These are phyloP conservation scores for Scortum barcoo DNA, from an alignment of 2,113 vertebrate species.

Conservation along the genomic window DNA sequence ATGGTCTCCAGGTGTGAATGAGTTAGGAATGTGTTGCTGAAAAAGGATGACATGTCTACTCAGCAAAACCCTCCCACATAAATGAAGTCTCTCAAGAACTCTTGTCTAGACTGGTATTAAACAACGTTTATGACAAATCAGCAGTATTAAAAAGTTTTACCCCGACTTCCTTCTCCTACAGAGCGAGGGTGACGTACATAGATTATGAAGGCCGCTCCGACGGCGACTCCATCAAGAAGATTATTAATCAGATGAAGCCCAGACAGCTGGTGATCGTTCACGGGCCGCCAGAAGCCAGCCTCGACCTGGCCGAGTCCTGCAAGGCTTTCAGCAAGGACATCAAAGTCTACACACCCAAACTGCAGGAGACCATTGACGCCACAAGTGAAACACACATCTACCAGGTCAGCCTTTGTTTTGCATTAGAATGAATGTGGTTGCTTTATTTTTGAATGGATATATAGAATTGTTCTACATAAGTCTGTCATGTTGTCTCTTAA, in stretches of 20 bases:
- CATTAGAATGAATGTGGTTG: background rate
- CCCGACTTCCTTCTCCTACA: constrained; percentile 64
- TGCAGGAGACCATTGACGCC: constrained; percentile 96
- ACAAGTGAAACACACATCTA: constrained; percentile 99
- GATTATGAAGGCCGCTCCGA: constrained; percentile 99
- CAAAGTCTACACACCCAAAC: constrained; percentile 96
- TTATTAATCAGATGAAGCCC: constrained; percentile 99
- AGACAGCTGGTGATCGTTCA: constrained; percentile 95
- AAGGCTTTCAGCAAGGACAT: constrained; percentile 98
- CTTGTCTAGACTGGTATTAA: background rate
- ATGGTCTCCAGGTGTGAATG: constrained; percentile 19
- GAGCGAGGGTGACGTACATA: constrained; percentile 95
- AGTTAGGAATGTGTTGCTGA: constrained; percentile 1
- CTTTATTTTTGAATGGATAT: background rate
- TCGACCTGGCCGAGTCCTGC: constrained; percentile 96
- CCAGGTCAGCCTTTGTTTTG: constrained; percentile 86
- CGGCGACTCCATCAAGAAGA: constrained; percentile 99
- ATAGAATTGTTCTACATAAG: background rate
- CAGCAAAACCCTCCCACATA: constrained; percentile 17
- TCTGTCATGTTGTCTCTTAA: background rate
- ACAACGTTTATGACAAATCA: background rate
- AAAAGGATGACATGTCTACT: background rate
- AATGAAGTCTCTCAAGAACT: constrained; percentile 17
- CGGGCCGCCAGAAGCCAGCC: constrained; percentile 95
- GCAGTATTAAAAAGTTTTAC: background rate